A percentile compares a stretch with the other conserved stretches of the same genome.
Evolutionary conservation across 2,888 invertebrate species (phyloP).

Genomic region (Drosophila lutescens): DNA sequence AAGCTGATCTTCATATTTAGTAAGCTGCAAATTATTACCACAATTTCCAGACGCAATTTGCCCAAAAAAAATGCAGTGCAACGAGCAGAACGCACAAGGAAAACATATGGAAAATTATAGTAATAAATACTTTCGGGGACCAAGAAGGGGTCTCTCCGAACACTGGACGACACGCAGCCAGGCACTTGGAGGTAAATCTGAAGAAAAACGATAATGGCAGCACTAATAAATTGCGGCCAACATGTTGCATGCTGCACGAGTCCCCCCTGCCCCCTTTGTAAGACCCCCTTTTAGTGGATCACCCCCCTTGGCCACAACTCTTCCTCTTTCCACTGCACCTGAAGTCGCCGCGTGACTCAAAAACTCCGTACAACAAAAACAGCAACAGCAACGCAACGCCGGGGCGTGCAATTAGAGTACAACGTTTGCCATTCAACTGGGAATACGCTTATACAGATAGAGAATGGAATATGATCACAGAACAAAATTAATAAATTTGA

Average conservation of each 20-base stretch:
- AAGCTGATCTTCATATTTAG: conserved; percentile 77
- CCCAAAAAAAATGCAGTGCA: conserved; percentile 58
- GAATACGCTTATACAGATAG: conserved; percentile 6
- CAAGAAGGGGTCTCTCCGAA: background rate
- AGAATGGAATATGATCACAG: background rate
- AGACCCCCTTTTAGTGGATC: conserved; percentile 2
- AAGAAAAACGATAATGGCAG: conserved; percentile 80
- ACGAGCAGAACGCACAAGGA: conserved; percentile 65
- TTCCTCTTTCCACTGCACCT: conserved; percentile 54
- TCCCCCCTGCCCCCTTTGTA: background rate
- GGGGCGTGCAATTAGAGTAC: conserved; percentile 74
- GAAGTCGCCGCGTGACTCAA: conserved; percentile 64
- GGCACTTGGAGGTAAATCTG: conserved; percentile 67
- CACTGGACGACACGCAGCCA: conserved; percentile 59
- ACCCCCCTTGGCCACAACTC: background rate
- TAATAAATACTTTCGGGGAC: conserved; percentile 70
- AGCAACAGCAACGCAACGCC: conserved; percentile 12
- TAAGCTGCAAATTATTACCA: conserved; percentile 74
- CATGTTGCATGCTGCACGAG: conserved; percentile 77
- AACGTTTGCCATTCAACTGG: conserved; percentile 48
- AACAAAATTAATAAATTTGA: background rate
- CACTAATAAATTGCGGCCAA: conserved; percentile 81
- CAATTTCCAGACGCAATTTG: conserved; percentile 78
- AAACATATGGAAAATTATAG: conserved; percentile 80
- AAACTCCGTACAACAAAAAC: conserved; percentile 21